Evolutionary conservation across 2,888 invertebrate genomes (phyloP).

Genomic region (Diogma glabrata): DNA sequence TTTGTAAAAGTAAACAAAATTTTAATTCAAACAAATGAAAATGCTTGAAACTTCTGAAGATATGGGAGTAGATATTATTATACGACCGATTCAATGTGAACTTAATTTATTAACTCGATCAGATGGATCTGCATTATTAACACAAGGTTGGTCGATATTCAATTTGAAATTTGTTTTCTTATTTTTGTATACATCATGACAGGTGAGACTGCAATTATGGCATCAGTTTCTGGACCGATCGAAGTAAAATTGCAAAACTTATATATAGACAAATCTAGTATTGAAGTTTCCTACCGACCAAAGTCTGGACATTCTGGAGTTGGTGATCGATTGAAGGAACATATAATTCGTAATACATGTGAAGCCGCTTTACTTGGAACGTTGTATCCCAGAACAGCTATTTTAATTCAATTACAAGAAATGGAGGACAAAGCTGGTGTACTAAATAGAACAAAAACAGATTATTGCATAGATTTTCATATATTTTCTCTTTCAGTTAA

Average conservation of each 20-base stretch:
- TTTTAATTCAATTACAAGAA: conserved; percentile 74
- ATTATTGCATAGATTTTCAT: not conserved
- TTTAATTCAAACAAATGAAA: too few species aligned
- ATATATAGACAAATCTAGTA: conserved; percentile 61
- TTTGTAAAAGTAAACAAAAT: too few species aligned
- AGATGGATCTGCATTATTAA: conserved; percentile 66
- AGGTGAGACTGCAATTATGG: conserved; percentile 69
- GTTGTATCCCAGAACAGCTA: conserved; percentile 68
- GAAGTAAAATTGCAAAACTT: conserved; percentile 68
- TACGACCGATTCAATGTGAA: conserved; percentile 54
- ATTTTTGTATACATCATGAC: conserved; percentile 8
- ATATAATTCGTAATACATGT: conserved; percentile 62
- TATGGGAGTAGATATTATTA: too few species aligned
- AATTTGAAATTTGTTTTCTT: too few species aligned
- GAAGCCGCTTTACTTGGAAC: conserved; percentile 58
- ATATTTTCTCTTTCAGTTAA: conserved; percentile 36
- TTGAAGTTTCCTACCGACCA: conserved; percentile 67
- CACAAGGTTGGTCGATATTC: conserved; percentile 50
- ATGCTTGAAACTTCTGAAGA: too few species aligned
- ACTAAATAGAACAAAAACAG: conserved; percentile 15
- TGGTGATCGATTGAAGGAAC: conserved; percentile 60
- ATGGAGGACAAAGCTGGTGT: conserved; percentile 75
- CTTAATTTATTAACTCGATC: conserved; percentile 59
- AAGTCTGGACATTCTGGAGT: conserved; percentile 64
- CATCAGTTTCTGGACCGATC: conserved; percentile 71